These are phyloP conservation scores for Euphydryas editha DNA, from an alignment of 2,888 invertebrate species.

Conservation along the genomic window DNA sequence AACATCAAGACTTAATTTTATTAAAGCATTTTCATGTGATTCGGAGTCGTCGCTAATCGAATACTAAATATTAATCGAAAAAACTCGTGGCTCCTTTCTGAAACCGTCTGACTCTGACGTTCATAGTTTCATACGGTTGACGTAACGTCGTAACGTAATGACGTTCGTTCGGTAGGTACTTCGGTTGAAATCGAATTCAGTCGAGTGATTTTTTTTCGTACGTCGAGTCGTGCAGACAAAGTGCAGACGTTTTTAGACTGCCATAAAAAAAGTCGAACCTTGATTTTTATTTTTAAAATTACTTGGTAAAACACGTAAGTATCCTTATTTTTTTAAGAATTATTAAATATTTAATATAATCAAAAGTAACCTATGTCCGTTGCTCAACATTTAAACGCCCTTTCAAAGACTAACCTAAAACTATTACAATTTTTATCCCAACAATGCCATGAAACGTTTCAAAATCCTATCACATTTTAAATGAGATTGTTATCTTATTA, in stretches of 20 bases:
- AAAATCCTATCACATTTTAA: neutral
- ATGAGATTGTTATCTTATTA: neutral
- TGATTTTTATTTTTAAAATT: conserved; percentile 20
- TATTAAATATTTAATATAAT: neutral
- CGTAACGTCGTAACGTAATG: neutral
- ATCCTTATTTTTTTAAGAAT: conserved; percentile 1
- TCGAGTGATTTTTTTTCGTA: conserved; percentile 21
- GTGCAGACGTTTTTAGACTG: conserved; percentile 3
- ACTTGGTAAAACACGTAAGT: conserved; percentile 30
- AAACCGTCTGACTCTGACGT: too few species aligned
- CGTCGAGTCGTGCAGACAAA: conserved; percentile 15
- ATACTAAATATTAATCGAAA: too few species aligned
- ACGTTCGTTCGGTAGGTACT: neutral
- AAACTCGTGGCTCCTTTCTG: too few species aligned
- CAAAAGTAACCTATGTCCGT: neutral
- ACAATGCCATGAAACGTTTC: neutral
- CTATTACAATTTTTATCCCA: neutral
- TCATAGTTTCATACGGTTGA: too few species aligned
- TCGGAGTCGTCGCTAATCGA: too few species aligned
- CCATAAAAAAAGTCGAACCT: conserved; percentile 6
- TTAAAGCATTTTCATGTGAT: too few species aligned
- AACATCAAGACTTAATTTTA: too few species aligned
- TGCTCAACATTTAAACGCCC: neutral
- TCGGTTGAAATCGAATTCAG: conserved; percentile 1
- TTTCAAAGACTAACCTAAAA: conserved; percentile 6